phyloP scores from a whole-genome alignment of 2,797 vertebrate species.

The Miichthys miiuy region DNA sequence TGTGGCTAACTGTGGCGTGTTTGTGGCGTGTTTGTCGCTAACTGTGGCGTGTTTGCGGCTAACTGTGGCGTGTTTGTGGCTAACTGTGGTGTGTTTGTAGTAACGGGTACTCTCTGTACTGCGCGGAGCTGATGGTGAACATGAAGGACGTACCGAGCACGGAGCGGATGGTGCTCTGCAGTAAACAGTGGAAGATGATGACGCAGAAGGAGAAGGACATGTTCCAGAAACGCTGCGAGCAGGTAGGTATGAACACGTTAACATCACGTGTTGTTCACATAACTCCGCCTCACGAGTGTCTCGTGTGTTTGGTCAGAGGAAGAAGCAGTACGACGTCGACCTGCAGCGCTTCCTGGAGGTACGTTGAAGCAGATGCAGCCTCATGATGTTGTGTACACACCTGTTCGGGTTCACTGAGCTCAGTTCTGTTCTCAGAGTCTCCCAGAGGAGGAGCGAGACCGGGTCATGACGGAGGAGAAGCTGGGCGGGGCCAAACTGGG shows the following conservation, averaged over 20 bases:
- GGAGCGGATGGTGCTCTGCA: constrained; percentile 88
- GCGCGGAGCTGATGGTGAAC: constrained; percentile 89
- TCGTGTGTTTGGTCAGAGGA: constrained; percentile 76
- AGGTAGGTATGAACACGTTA: constrained; percentile 69
- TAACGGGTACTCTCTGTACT: constrained; percentile 88
- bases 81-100: constrained; percentile 49
- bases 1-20: neutral
- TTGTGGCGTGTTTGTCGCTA: too few relatives aligned
- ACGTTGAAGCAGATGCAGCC: neutral
- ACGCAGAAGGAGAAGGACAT: constrained; percentile 89
- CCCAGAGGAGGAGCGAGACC: constrained; percentile 85
- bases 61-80: neutral
- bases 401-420: too few relatives aligned
- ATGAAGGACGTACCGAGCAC: constrained; percentile 90
- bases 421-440: constrained; percentile 76
- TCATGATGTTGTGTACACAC: too few relatives aligned
- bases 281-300: constrained; percentile 4
- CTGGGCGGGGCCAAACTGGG: constrained; percentile 75
- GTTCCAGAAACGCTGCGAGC: constrained; percentile 89
- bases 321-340: constrained; percentile 88
- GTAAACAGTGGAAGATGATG: constrained; percentile 89
- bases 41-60: neutral
- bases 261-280: neutral
- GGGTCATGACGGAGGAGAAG: constrained; percentile 85
- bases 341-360: constrained; percentile 88